These are phyloP conservation scores for Rhodinocichla rosea DNA, from an alignment of 2,113 vertebrate species.

Conservation along the genomic window DNA sequence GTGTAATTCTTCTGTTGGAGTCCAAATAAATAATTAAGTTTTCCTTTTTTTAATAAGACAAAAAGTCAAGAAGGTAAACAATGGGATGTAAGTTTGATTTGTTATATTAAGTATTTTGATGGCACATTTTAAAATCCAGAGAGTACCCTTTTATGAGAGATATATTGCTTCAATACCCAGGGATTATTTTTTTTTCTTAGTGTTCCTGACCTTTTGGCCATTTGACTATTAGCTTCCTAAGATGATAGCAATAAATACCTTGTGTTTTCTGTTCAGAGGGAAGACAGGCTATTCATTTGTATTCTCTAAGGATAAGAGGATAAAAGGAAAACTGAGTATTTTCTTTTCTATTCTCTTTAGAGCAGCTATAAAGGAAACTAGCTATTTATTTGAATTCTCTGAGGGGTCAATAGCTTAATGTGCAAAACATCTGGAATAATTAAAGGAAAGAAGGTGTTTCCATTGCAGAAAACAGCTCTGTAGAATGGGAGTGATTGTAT, in stretches of 20 bases:
- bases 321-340: constrained; percentile 57
- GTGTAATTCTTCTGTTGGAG: neutral
- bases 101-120: neutral
- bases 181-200: constrained; percentile 32
- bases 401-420: constrained; percentile 47
- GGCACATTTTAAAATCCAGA: neutral
- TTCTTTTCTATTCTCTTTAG: constrained; percentile 67
- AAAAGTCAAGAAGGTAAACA: neutral
- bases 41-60: neutral
- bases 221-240: constrained; percentile 54
- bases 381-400: constrained; percentile 67
- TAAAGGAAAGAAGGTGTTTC: constrained; percentile 41
- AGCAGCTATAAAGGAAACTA: constrained; percentile 64
- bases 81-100: neutral
- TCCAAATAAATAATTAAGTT: neutral
- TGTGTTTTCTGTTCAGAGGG: constrained; percentile 30
- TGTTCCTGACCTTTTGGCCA: constrained; percentile 42
- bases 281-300: constrained; percentile 59
- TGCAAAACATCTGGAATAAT: constrained; percentile 68
- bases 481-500: neutral
- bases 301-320: constrained; percentile 51
- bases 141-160: constrained; percentile 21
- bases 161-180: constrained; percentile 20
- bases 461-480: constrained; percentile 1
- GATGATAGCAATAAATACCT: constrained; percentile 61